Evolutionary conservation across 2,797 vertebrate species (phyloP).

Genomic region (Phataginus tetradactyla): DNA sequence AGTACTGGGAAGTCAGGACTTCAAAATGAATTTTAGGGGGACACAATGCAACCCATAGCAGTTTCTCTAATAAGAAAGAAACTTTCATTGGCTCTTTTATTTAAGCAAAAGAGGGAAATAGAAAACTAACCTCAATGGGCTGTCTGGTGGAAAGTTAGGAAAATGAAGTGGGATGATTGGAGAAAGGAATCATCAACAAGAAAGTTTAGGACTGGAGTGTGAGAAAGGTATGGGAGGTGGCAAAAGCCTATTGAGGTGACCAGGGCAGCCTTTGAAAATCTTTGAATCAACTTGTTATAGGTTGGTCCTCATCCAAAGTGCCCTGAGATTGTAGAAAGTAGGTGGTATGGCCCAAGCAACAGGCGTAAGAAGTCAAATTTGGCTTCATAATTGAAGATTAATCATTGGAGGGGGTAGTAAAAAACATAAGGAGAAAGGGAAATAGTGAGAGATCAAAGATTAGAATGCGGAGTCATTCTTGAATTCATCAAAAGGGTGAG

Average conservation of each 20-base stretch:
- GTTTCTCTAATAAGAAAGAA: neutral
- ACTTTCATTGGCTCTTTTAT: neutral
- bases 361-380: conserved; percentile 15
- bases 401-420: neutral
- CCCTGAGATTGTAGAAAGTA: neutral
- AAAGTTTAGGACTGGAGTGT: neutral
- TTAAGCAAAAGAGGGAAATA: neutral
- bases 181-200: neutral
- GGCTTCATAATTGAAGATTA: conserved; percentile 59
- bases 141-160: neutral
- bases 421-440: conserved; percentile 8
- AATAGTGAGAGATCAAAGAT: conserved; percentile 63
- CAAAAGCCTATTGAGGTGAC: neutral
- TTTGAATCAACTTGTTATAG: neutral
- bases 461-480: conserved; percentile 68
- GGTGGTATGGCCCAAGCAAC: neutral
- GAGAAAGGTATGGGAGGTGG: neutral
- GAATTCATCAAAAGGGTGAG: conserved; percentile 72
- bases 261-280: neutral
- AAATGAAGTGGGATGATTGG: neutral
- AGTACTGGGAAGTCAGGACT: neutral
- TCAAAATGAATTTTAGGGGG: neutral
- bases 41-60: neutral
- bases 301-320: neutral
- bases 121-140: neutral